Conservation (phyloP, 2,113 vertebrate genomes). For the Alectura lathami region DNA sequence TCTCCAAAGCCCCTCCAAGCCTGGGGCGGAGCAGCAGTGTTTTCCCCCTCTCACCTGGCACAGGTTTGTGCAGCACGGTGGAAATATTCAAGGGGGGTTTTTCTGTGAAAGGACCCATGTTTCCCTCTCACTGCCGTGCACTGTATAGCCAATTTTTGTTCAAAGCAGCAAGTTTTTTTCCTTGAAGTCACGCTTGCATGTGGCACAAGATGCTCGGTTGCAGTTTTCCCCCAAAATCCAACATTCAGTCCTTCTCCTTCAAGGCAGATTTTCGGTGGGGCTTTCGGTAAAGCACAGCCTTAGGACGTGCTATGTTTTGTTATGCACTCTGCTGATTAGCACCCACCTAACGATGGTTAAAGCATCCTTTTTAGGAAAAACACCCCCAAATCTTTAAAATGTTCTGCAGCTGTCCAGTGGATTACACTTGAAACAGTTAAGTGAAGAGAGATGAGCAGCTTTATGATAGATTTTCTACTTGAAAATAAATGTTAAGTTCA, state of each 20-base stretch:
- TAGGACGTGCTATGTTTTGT: background rate
- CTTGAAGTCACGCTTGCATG: background rate
- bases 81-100: background rate
- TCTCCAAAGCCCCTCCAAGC: background rate
- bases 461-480: slow-evolving; percentile 77
- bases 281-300: background rate
- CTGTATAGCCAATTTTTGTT: background rate
- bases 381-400: background rate
- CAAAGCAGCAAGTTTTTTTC: background rate
- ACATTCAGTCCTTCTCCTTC: rapidly evolving
- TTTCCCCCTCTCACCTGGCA: background rate
- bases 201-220: rapidly evolving
- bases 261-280: background rate
- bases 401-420: slow-evolving; percentile 4
- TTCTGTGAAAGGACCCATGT: background rate
- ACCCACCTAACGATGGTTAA: background rate
- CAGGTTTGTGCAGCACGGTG: background rate
- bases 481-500: slow-evolving; percentile 83
- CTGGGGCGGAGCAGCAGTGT: background rate
- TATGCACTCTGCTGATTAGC: background rate
- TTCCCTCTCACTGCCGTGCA: background rate
- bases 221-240: rapidly evolving
- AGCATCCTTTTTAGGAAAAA: background rate
- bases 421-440: slow-evolving; percentile 77
- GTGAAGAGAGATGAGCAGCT: slow-evolving; percentile 76